Evolutionary conservation across 2,113 vertebrate species (phyloP).

Genomic region (Hyperopisus bebe): DNA sequence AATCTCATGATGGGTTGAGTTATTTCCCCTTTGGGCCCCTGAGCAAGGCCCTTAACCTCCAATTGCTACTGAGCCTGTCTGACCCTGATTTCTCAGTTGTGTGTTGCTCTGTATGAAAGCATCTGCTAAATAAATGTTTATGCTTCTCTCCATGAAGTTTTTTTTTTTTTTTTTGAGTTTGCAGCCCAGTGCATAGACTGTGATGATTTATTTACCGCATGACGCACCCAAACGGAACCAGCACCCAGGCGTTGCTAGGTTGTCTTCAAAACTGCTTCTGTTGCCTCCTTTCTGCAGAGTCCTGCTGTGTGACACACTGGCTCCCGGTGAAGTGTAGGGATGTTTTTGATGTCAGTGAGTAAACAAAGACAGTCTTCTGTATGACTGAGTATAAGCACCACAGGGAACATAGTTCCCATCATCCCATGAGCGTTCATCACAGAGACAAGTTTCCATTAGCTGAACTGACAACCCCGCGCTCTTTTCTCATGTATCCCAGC

Average conservation of each 20-base stretch:
- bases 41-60: background rate
- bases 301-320: background rate
- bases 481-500: background rate
- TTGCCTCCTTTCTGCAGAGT: background rate
- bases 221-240: background rate
- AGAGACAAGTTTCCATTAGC: background rate
- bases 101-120: background rate
- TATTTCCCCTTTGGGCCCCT: background rate
- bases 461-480: background rate
- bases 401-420: background rate
- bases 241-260: background rate
- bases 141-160: background rate
- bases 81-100: background rate
- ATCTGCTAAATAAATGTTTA: background rate
- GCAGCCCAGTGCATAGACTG: background rate
- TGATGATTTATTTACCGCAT: background rate
- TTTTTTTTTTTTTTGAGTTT: background rate
- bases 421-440: background rate
- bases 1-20: background rate
- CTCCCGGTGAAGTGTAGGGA: background rate
- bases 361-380: background rate
- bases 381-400: background rate
- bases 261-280: background rate
- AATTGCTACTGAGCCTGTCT: background rate
- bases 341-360: background rate